Conservation (phyloP, 2,797 vertebrate genomes). For the Erpetoichthys calabaricus region DNA sequence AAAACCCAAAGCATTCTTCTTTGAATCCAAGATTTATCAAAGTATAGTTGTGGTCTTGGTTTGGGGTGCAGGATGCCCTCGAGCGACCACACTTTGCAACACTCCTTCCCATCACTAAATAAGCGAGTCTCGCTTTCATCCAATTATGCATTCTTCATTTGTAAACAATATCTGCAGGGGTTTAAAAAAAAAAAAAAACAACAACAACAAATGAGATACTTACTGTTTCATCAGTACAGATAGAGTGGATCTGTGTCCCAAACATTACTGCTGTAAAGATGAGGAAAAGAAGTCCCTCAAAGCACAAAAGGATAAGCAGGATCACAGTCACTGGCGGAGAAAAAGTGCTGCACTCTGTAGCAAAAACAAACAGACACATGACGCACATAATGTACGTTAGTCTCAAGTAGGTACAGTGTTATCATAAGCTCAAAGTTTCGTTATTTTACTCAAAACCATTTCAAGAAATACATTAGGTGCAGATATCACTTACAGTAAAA, state of each 20-base stretch:
- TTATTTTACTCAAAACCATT: neutral
- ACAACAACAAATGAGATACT: conserved; percentile 30
- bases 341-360: conserved; percentile 86
- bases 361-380: conserved; percentile 18
- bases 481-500: too few relatives aligned
- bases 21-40: too few relatives aligned
- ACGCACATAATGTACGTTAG: neutral
- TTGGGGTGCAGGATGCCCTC: too few relatives aligned
- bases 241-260: conserved; percentile 93
- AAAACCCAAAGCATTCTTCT: too few relatives aligned
- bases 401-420: neutral
- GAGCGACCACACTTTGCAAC: too few relatives aligned
- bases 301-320: conserved; percentile 89
- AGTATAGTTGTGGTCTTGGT: too few relatives aligned
- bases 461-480: neutral
- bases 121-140: too few relatives aligned
- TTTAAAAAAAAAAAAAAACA: too few relatives aligned
- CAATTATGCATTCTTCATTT: too few relatives aligned
- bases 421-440: neutral
- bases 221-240: conserved; percentile 91
- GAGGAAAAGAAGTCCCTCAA: conserved; percentile 88
- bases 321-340: conserved; percentile 87
- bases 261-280: conserved; percentile 97
- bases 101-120: too few relatives aligned
- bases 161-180: too few relatives aligned